phyloP scores from a whole-genome alignment of 2,797 vertebrate genomes.

The Toxotes lorentzi region DNA sequence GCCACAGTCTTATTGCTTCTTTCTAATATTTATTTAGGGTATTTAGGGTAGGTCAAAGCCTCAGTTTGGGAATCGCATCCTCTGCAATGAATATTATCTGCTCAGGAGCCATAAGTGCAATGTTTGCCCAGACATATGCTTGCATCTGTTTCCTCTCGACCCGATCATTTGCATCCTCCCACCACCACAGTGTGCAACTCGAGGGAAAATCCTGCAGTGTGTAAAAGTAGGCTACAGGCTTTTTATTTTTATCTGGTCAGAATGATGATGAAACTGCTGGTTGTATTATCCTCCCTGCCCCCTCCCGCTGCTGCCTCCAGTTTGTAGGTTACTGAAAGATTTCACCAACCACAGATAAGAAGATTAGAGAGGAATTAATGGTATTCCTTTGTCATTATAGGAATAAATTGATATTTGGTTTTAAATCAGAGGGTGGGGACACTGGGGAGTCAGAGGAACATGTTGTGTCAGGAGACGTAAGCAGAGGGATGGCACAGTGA shows the following conservation, averaged over 20 bases:
- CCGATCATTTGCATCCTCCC: constrained; percentile 50
- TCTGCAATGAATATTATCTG: constrained; percentile 17
- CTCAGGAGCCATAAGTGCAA: constrained; percentile 44
- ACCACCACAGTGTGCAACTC: constrained; percentile 29
- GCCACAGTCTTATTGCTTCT: neutral
- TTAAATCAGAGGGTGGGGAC: constrained; percentile 80
- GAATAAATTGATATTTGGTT: constrained; percentile 89
- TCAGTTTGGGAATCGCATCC: constrained; percentile 13
- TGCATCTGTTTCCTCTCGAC: constrained; percentile 43
- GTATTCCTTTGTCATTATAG: constrained; percentile 89
- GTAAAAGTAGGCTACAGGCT: constrained; percentile 75
- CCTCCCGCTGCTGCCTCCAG: constrained; percentile 71
- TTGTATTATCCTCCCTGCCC: constrained; percentile 68
- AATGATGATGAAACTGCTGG: constrained; percentile 76
- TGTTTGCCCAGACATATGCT: constrained; percentile 60
- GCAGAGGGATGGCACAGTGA: constrained; percentile 71
- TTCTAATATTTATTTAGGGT: neutral
- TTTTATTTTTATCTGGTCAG: constrained; percentile 75
- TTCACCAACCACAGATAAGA: constrained; percentile 86
- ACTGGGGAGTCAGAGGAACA: constrained; percentile 61
- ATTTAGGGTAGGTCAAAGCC: no score
- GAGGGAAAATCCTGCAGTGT: constrained; percentile 54
- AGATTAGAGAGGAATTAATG: constrained; percentile 90
- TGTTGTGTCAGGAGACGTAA: constrained; percentile 69
- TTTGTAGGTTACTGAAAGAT: constrained; percentile 90